Evolutionary conservation across 1,140 invertebrate genomes (phyloP).

Genomic region (Melanaphis sacchari): DNA sequence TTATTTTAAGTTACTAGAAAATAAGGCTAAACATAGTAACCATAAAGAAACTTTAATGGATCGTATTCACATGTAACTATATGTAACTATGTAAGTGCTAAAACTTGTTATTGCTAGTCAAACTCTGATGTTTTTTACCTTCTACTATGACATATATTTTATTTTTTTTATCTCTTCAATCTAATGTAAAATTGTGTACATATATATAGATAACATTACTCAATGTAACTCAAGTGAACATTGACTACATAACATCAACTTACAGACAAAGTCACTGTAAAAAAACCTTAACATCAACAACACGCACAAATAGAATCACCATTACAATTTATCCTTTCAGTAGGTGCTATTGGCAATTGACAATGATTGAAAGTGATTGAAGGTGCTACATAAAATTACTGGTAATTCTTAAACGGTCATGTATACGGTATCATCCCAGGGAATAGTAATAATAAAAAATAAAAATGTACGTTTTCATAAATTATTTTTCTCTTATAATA

Average conservation of each 20-base stretch:
- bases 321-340: conserved; percentile 12
- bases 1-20: conserved; percentile 13
- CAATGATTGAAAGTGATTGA: background rate
- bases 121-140: conserved; percentile 27
- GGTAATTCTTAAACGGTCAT: background rate
- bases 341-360: background rate
- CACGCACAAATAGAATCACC: background rate
- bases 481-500: no score
- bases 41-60: conserved; percentile 10
- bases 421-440: background rate
- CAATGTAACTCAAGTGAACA: background rate
- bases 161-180: background rate
- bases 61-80: background rate
- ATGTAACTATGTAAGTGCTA: conserved; percentile 19
- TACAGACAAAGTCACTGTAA: background rate
- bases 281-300: conserved; percentile 8
- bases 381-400: background rate
- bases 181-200: conserved; percentile 3
- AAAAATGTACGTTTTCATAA: no score
- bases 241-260: conserved; percentile 6
- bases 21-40: background rate
- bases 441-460: background rate
- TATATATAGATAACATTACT: conserved; percentile 14
- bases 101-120: conserved; percentile 26
- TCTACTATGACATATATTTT: background rate